Conservation (phyloP, 2,797 vertebrate species). For the Gila robusta region DNA sequence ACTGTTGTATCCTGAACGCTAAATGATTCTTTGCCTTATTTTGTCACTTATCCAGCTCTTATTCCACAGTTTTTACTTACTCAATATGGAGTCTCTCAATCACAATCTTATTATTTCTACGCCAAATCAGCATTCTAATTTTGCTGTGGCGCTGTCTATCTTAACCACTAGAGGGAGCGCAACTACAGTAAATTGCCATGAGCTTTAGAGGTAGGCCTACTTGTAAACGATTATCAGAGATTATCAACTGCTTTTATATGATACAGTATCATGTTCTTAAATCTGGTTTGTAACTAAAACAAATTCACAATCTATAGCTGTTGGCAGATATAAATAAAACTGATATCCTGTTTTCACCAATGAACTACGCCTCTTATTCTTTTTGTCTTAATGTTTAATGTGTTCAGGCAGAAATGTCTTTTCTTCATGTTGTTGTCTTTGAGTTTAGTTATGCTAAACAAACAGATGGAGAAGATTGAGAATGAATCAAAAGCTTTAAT, state of each 20-base stretch:
- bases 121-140: not conserved
- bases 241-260: not conserved
- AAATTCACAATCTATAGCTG: not conserved
- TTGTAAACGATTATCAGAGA: not conserved
- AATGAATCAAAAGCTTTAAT: not conserved
- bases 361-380: not conserved
- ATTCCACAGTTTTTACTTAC: not conserved
- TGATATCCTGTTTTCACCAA: slow-evolving; percentile 9
- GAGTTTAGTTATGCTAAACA: not conserved
- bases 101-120: not conserved
- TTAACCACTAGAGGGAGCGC: slow-evolving; percentile 37
- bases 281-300: not conserved
- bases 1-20: not conserved
- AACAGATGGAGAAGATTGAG: not conserved
- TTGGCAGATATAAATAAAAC: not conserved
- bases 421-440: not conserved
- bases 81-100: not conserved
- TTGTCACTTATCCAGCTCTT: slow-evolving; percentile 19
- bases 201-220: not conserved
- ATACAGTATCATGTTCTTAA: not conserved
- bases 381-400: not conserved
- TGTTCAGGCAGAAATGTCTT: not conserved
- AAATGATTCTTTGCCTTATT: not conserved
- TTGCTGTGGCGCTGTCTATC: not conserved
- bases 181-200: slow-evolving; percentile 6